Conservation (phyloP, 1,140 invertebrate species). For the Neodiprion lecontei region DNA sequence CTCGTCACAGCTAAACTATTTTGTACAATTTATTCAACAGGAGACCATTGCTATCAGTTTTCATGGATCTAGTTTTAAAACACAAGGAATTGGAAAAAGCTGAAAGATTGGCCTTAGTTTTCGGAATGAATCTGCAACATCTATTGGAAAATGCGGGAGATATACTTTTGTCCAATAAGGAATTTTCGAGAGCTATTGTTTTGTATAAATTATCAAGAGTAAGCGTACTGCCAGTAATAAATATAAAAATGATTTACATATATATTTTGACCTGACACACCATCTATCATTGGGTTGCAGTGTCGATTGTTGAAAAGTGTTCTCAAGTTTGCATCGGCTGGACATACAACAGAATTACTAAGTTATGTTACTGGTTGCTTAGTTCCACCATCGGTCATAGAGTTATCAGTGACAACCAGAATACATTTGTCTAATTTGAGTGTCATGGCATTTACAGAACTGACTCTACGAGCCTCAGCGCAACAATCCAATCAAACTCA, state of each 20-base stretch:
- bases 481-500: conserved; percentile 52
- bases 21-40: conserved; percentile 46
- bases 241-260: conserved; percentile 26
- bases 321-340: conserved; percentile 75
- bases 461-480: conserved; percentile 60
- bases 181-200: conserved; percentile 71
- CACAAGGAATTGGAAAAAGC: conserved; percentile 65
- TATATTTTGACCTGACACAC: conserved; percentile 14
- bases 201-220: conserved; percentile 78
- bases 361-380: conserved; percentile 68
- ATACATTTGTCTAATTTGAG: conserved; percentile 75
- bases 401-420: conserved; percentile 68
- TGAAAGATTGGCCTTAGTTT: conserved; percentile 64
- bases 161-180: conserved; percentile 68
- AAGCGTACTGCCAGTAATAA: conserved; percentile 27
- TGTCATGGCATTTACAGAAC: conserved; percentile 72
- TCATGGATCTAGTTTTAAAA: conserved; percentile 70
- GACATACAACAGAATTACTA: conserved; percentile 73
- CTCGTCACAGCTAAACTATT: conserved; percentile 14
- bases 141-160: conserved; percentile 78
- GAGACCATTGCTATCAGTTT: conserved; percentile 70
- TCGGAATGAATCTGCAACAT: conserved; percentile 73
- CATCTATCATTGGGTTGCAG: conserved; percentile 49
- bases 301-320: conserved; percentile 74
- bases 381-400: conserved; percentile 59